These are phyloP conservation scores for Melanchra persicariae DNA, from an alignment of 2,888 invertebrate genomes.

Conservation along the genomic window DNA sequence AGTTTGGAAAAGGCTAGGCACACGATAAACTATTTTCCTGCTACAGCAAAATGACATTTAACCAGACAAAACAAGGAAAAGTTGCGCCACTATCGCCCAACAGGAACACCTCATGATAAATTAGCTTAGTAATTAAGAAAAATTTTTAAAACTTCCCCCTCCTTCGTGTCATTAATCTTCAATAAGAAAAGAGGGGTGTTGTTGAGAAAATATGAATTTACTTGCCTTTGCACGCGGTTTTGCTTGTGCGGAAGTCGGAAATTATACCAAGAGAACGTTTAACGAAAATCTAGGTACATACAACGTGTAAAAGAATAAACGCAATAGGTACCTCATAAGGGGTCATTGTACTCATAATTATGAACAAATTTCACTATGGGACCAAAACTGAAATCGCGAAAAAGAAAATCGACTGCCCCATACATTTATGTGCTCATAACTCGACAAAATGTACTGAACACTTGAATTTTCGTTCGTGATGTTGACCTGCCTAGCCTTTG, in stretches of 20 bases:
- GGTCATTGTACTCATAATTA: no score
- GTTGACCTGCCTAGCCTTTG: no score
- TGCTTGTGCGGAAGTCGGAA: not conserved
- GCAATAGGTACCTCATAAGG: no score
- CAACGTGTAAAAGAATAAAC: no score
- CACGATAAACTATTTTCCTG: not conserved
- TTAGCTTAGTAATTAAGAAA: slow-evolving; percentile 59
- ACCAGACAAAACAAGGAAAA: slow-evolving; percentile 36
- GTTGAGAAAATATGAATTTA: slow-evolving; percentile 54
- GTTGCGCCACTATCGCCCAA: slow-evolving; percentile 55
- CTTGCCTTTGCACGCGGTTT: not conserved
- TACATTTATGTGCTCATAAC: no score
- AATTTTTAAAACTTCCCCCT: slow-evolving; percentile 39
- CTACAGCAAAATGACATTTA: slow-evolving; percentile 6
- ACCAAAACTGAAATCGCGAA: no score
- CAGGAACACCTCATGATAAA: slow-evolving; percentile 46
- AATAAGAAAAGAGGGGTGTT: slow-evolving; percentile 51
- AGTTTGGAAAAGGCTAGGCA: no score
- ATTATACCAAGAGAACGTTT: not conserved
- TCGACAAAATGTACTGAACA: no score
- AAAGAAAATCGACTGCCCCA: no score
- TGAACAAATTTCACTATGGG: no score
- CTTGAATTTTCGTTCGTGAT: no score
- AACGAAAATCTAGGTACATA: no score
- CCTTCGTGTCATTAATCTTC: slow-evolving; percentile 57